Conservation (phyloP, 2,797 vertebrate genomes). For the Cephalopachus bancanus region DNA sequence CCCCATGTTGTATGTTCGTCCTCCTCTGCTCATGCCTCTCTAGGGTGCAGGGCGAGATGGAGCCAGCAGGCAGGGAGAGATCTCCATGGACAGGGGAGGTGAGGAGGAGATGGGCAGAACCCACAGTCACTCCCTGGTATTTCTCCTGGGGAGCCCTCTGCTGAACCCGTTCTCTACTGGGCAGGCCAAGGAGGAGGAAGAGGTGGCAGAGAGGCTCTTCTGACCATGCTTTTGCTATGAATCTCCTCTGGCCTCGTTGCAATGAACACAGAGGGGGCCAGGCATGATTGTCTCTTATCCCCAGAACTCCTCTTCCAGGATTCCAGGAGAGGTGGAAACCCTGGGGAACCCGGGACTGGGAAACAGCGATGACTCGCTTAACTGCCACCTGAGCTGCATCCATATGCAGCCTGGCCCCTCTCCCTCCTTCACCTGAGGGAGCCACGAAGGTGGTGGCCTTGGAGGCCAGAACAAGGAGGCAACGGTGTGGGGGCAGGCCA, state of each 20-base stretch:
- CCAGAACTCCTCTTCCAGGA: constrained; percentile 5
- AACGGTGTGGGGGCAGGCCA: neutral
- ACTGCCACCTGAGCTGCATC: constrained; percentile 53
- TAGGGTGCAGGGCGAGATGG: neutral
- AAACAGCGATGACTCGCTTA: constrained; percentile 41
- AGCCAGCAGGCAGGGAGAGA: neutral
- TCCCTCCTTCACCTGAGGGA: constrained; percentile 29
- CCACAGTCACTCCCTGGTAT: neutral
- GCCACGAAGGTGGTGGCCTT: neutral
- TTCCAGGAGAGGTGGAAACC: constrained; percentile 15
- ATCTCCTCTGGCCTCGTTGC: neutral
- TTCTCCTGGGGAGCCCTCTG: constrained; percentile 32
- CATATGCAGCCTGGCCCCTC: neutral
- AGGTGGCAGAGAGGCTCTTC: neutral
- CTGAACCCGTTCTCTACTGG: neutral
- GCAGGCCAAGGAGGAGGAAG: neutral
- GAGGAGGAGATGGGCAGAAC: neutral
- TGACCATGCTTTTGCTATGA: neutral
- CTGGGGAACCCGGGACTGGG: neutral
- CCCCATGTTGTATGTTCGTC: neutral
- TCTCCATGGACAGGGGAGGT: neutral
- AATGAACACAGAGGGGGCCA: neutral
- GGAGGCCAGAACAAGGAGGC: constrained; percentile 31
- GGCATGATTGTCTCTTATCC: constrained; percentile 9
- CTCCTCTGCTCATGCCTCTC: neutral